Conservation (phyloP, 92 coral and sea anemone genomes). For the Zoanthus gigantus region DNA sequence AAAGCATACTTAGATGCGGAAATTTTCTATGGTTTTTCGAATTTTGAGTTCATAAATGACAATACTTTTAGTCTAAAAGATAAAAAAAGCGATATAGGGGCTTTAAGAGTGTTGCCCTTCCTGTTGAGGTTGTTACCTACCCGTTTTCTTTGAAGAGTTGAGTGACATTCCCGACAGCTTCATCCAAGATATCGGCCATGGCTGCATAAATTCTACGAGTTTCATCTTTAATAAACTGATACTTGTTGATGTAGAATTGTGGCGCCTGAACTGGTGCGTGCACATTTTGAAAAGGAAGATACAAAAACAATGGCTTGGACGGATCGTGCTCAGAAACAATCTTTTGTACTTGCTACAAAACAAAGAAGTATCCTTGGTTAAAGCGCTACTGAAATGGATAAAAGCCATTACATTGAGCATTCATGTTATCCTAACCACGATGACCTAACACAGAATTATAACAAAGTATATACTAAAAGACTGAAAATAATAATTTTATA, state of each 20-base stretch:
- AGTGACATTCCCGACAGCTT: slow-evolving; percentile 84
- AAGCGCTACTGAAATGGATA: no score
- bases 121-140: slow-evolving; percentile 18
- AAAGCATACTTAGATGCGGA: no score
- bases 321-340: slow-evolving; percentile 66
- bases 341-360: slow-evolving; percentile 65
- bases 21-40: no score
- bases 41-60: no score
- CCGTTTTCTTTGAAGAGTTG: slow-evolving; percentile 68
- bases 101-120: no score
- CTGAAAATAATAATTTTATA: no score
- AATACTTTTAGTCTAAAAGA: no score
- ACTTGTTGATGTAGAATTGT: slow-evolving; percentile 63
- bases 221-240: slow-evolving; percentile 73
- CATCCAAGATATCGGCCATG: slow-evolving; percentile 89
- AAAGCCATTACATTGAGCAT: no score
- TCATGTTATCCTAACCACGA: no score
- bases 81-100: no score
- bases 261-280: slow-evolving; percentile 88
- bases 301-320: slow-evolving; percentile 72
- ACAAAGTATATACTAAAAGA: no score
- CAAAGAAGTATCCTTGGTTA: not conserved
- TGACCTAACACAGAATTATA: no score
- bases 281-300: slow-evolving; percentile 81
- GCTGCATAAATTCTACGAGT: slow-evolving; percentile 77